phyloP scores from a whole-genome alignment of 2,888 invertebrate species.

The Calliscelio sp. region DNA sequence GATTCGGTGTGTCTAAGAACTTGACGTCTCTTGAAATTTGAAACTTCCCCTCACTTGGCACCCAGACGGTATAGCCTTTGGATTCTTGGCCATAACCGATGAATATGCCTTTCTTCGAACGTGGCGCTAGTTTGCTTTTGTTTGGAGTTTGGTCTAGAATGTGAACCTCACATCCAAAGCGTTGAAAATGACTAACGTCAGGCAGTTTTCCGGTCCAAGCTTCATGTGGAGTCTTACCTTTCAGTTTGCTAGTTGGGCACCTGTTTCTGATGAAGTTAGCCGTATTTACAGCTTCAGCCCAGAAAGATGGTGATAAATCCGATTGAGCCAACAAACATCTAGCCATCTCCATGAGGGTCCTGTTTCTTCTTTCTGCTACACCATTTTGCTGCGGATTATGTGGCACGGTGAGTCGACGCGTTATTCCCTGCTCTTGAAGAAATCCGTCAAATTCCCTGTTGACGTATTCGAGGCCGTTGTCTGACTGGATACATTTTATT shows the following conservation, averaged over 20 bases:
- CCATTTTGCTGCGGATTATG: constrained; percentile 1
- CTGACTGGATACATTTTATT: not conserved
- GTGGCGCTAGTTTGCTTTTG: not conserved
- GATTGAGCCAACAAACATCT: not conserved
- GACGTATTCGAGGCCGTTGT: constrained; percentile 7
- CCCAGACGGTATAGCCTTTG: not conserved
- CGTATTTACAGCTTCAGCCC: not conserved
- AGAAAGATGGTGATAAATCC: not conserved
- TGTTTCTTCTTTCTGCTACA: not conserved
- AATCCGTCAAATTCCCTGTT: not conserved
- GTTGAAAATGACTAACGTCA: not conserved
- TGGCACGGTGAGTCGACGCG: not conserved
- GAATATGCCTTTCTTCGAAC: not conserved
- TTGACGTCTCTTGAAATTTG: constrained; percentile 4
- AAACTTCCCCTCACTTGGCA: not conserved
- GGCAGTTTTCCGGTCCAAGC: not conserved
- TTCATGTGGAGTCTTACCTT: not conserved
- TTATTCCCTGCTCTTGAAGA: not conserved
- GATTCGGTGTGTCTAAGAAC: not conserved
- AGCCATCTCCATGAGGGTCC: not conserved
- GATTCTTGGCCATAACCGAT: not conserved
- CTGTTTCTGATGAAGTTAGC: not conserved
- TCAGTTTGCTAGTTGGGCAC: not conserved
- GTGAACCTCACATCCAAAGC: not conserved
- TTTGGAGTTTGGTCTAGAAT: not conserved